Conservation (phyloP, 2,888 invertebrate genomes). For the Agrotis segetum region DNA sequence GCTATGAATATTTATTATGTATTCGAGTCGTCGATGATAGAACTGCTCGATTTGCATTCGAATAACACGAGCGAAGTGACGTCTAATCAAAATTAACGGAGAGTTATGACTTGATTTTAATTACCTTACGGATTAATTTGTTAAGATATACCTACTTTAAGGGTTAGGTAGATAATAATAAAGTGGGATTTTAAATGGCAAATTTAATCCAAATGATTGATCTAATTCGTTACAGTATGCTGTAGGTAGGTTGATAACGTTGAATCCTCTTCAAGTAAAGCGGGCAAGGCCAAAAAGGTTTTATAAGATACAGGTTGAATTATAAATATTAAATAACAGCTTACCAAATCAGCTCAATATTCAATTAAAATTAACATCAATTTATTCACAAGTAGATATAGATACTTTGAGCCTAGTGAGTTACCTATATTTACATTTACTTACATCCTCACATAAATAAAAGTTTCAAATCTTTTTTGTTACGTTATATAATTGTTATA, state of each 20-base stretch:
- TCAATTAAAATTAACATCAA: background rate
- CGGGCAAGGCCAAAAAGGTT: slow-evolving; percentile 20
- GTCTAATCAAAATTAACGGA: slow-evolving; percentile 40
- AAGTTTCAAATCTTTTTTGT: no score
- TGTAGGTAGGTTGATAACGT: slow-evolving; percentile 8
- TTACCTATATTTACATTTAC: background rate
- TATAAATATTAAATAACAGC: background rate
- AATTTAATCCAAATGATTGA: slow-evolving; percentile 5
- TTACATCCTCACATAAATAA: no score
- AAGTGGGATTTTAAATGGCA: background rate
- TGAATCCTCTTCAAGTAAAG: slow-evolving; percentile 16
- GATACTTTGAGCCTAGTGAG: background rate
- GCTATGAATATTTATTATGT: slow-evolving; percentile 52
- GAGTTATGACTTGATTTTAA: slow-evolving; percentile 46
- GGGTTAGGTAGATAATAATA: background rate
- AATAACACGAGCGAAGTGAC: slow-evolving; percentile 44
- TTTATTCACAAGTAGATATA: background rate
- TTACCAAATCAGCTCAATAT: background rate
- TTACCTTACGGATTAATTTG: slow-evolving; percentile 26
- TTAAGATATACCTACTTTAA: background rate
- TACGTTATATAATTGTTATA: no score
- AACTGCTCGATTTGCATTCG: slow-evolving; percentile 58
- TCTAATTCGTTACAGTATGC: background rate
- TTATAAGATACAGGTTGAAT: background rate
- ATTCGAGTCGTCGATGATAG: slow-evolving; percentile 53